Evolutionary conservation across 2,797 vertebrate species (phyloP).

Genomic region (Numenius phaeopus): DNA sequence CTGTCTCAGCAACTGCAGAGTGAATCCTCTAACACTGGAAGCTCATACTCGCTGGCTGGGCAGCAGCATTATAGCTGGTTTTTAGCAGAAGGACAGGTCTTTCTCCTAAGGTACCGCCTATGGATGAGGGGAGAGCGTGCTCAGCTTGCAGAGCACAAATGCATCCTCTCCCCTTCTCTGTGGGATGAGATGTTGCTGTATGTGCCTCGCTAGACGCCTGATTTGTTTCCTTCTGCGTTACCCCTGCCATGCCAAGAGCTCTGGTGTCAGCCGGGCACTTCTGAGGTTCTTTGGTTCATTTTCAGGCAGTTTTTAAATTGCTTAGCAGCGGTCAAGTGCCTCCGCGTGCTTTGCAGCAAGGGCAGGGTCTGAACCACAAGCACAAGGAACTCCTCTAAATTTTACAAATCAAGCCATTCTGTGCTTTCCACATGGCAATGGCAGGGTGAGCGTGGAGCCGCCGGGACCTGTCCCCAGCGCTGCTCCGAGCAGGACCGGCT

Average conservation of each 20-base stretch:
- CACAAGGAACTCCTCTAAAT: not conserved
- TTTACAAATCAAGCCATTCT: not conserved
- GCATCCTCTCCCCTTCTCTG: not conserved
- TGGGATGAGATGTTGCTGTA: not conserved
- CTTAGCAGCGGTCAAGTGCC: not conserved
- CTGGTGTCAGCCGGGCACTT: not conserved
- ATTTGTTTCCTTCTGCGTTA: fast-evolving
- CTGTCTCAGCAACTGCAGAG: not conserved
- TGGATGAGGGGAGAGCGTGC: not conserved
- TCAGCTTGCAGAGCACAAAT: not conserved
- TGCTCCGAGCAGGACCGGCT: not conserved
- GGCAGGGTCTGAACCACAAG: not conserved
- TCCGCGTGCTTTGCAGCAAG: fast-evolving
- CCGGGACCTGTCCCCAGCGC: fast-evolving
- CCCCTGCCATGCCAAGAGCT: not conserved
- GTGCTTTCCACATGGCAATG: not conserved
- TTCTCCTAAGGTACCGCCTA: fast-evolving
- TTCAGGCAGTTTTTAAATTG: not conserved
- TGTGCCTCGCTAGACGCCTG: fast-evolving
- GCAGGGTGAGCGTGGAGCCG: not conserved
- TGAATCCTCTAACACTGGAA: fast-evolving
- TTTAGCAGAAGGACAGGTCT: not conserved
- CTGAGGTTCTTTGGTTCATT: not conserved
- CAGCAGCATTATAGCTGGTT: fast-evolving
- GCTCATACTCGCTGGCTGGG: not conserved